Base-by-base conservation (phyloP, 2,797 vertebrate genomes). In the Lepilemur ruficaudatus region DNA sequence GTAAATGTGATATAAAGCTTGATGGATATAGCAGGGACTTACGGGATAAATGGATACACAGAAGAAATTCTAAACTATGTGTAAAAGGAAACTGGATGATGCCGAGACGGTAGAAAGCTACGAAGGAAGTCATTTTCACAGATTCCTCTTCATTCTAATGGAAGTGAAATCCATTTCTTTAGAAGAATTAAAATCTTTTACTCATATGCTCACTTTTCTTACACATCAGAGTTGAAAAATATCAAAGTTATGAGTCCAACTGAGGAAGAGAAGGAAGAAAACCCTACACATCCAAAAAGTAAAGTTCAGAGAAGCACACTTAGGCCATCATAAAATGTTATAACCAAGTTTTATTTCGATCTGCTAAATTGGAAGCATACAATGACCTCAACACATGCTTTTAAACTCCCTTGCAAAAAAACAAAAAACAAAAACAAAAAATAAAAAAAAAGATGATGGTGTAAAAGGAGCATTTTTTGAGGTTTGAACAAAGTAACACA, bases 331-430 rank as follows among this genome's bases (percentile, higher is more conserved):
- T 17, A 78, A 93, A 92, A 75, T 38, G 50, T 72, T 89, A 92
- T 41, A 95, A 93, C 52, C 80, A 70, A 65, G 93, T 84, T 94
- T 96, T 93, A 92, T 95, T 96, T 83, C 43, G 50, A 25, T 73
- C 80, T 73, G 72, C 82, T 95, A 86, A 61, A 73, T 14, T 75
- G 55, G 78, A 96, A 65, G 52, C 59, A 70, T 69, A 70, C 59
- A 92, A 55, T 52, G 52, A 94, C 65, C 81, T 84, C 41, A 46
- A 78, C 46, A 59, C 23, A 61, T 50, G 32, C 7, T 61, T 69
- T 86, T 65, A 35, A 86, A 86, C n/a, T n/a, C 63, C 38, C 11
- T 89, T 79, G 80, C 50, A 89, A 76, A 82, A 41, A 30, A 30
- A 25, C 41, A 7, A 32, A 50, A 92, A 76, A 14, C 13, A 14